A percentile compares a stretch with the other conserved stretches of the same genome.
Conservation (phyloP, 2,888 invertebrate species). For the Blera fallax region DNA sequence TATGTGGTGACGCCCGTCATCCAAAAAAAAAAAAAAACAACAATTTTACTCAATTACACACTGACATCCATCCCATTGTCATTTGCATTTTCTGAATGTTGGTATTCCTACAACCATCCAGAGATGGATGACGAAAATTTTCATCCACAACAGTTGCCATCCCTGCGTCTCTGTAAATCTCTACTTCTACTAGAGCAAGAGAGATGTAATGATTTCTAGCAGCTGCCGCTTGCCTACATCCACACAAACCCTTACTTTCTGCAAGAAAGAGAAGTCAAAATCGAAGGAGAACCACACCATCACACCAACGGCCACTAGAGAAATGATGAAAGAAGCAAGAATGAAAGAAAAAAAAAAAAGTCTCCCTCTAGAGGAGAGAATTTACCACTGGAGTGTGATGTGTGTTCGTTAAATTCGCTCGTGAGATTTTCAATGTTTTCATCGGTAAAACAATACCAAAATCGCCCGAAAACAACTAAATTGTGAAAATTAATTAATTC, state of each 20-base stretch:
- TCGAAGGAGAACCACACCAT: neutral
- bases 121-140: slow-evolving; percentile 32
- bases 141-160: slow-evolving; percentile 57
- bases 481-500: slow-evolving; percentile 49
- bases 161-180: slow-evolving; percentile 7
- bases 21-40: slow-evolving; percentile 16
- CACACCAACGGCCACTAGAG: neutral
- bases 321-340: slow-evolving; percentile 7
- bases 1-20: slow-evolving; percentile 70
- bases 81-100: slow-evolving; percentile 37
- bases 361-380: slow-evolving; percentile 74
- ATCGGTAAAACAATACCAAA: slow-evolving; percentile 70
- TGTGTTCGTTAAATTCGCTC: slow-evolving; percentile 75
- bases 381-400: slow-evolving; percentile 74
- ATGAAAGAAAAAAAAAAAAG: slow-evolving; percentile 31
- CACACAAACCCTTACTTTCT: slow-evolving; percentile 22
- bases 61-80: slow-evolving; percentile 65
- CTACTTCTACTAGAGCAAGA: slow-evolving; percentile 16
- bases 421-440: slow-evolving; percentile 74
- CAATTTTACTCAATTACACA: slow-evolving; percentile 59
- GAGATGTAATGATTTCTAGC: slow-evolving; percentile 35
- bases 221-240: slow-evolving; percentile 62
- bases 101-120: slow-evolving; percentile 23
- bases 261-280: neutral
- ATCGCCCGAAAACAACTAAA: slow-evolving; percentile 33